Evolutionary conservation across 2,113 vertebrate genomes (phyloP).

Genomic region (Periophthalmodon schlosseri): DNA sequence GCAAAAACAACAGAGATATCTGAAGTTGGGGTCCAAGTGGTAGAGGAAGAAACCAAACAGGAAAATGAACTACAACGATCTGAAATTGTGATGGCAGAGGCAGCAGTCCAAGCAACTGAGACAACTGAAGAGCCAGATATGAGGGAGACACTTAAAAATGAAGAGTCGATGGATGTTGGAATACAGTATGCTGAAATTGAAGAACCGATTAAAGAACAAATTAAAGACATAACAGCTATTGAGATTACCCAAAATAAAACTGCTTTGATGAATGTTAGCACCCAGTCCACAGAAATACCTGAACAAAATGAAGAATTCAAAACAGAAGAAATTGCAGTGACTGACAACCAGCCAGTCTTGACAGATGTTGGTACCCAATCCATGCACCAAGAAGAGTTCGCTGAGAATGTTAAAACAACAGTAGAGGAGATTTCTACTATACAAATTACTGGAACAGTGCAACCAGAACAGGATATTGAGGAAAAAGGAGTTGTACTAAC

Average conservation of each 20-base stretch:
- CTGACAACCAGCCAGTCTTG: not conserved
- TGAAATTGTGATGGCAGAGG: constrained; percentile 13
- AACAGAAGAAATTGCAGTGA: not conserved
- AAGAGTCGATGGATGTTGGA: not conserved
- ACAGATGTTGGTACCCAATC: constrained; percentile 13
- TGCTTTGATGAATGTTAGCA: constrained; percentile 5
- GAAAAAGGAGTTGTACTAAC: constrained; percentile 1
- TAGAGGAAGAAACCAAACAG: constrained; percentile 5
- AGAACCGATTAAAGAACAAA: not conserved
- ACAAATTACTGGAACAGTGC: constrained; percentile 18
- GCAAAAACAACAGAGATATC: constrained; percentile 15
- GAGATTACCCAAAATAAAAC: not conserved
- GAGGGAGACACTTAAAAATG: not conserved
- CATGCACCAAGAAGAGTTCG: constrained; percentile 14
- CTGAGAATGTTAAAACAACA: constrained; percentile 29
- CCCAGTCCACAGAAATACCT: not conserved
- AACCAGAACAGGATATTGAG: constrained; percentile 23
- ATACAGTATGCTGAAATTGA: not conserved
- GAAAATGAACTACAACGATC: not conserved
- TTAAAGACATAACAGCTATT: not conserved
- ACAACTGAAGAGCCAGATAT: constrained; percentile 14
- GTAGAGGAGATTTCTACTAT: constrained; percentile 14
- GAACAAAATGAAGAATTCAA: not conserved
- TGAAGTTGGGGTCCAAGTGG: constrained; percentile 24
- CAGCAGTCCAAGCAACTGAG: constrained; percentile 22